Evolutionary conservation across 1,140 invertebrate species (phyloP).

Genomic region (Tetramorium parvispinum): DNA sequence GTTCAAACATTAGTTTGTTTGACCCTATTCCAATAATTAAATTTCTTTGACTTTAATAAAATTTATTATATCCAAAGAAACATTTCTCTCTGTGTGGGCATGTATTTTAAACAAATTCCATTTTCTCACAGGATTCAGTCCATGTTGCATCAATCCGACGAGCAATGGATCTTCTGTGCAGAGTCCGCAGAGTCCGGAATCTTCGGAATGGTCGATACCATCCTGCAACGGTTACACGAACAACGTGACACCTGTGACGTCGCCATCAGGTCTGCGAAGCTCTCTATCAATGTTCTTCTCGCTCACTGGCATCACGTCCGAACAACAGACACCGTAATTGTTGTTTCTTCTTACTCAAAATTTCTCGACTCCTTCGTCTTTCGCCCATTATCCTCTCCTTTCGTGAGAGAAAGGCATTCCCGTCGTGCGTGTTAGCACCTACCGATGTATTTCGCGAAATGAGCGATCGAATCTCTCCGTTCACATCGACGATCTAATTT

Average conservation of each 20-base stretch:
- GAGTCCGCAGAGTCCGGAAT: slow-evolving; percentile 76
- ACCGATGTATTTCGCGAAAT: background rate
- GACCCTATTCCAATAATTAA: too few relatives aligned
- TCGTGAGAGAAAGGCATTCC: background rate
- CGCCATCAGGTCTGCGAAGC: slow-evolving; percentile 81
- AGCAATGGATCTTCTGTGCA: slow-evolving; percentile 69
- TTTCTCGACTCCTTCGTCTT: slow-evolving; percentile 32
- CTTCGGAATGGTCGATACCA: slow-evolving; percentile 81
- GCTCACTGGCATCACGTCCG: slow-evolving; percentile 79
- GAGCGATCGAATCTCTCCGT: background rate
- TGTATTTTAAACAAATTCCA: background rate
- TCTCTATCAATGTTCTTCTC: slow-evolving; percentile 84
- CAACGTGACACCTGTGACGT: slow-evolving; percentile 69
- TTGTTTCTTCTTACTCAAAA: slow-evolving; percentile 75
- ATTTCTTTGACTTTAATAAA: too few relatives aligned
- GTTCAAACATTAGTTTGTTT: too few relatives aligned
- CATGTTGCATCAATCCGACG: slow-evolving; percentile 68
- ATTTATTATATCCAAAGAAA: too few relatives aligned
- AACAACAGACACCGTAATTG: slow-evolving; percentile 82
- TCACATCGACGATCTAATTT: background rate
- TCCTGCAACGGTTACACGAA: slow-evolving; percentile 75
- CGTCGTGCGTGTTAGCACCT: background rate
- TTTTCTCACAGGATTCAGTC: slow-evolving; percentile 74
- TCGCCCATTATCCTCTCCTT: background rate
- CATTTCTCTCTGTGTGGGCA: too few relatives aligned